Base-by-base conservation (phyloP, 2,888 invertebrate species). In the Portevinia maculata region DNA sequence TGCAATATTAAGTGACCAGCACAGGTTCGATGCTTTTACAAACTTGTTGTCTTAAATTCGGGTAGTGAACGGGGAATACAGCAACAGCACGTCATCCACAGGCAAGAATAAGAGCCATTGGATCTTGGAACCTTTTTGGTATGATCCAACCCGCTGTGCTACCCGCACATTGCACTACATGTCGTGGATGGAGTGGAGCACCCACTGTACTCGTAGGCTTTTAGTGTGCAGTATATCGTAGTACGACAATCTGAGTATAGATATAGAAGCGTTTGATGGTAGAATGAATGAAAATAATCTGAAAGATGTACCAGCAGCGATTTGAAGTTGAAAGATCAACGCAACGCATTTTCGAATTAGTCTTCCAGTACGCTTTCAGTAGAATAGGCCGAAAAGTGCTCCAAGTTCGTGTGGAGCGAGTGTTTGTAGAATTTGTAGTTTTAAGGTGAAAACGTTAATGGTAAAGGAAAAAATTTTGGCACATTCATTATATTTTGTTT, bases 361-460 rank as follows among this genome's bases (percentile, higher is more conserved):
- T 86, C 84, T 85, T 85, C 78, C 84, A 85, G 84, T 75, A 79
- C 69, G 75, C 85, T 83, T 85, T 78, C 78, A 84, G 70, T 76
- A 75, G 84, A 79, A 85, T 79, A 85, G 86, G 84, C 75, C 73
- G 59, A 69, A 34, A 44, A 59, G 39, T 59, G 59, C 21, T 46
- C 30, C 21, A 64, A 32, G 28, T 39, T 78, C 30, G 17, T 59
- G 30, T 50, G 28, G 28, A 46, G 46, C 37, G 19, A 46, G 62
- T 74, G 55, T 57, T 39, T 28, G 46, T 28, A 1, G 32, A 67
- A 39, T 32, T 64, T 59, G 30, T 46, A 13, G 44, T 53, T 57
- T 50, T 34, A 73, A 53, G 52, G 62, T 44, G 19, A 46, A 37
- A 41, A 15, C 37, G 6, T 37, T 59, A 32, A 8, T 21, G 11